Base-by-base conservation (phyloP, 2,113 vertebrate genomes). In the Caranx melampygus region DNA sequence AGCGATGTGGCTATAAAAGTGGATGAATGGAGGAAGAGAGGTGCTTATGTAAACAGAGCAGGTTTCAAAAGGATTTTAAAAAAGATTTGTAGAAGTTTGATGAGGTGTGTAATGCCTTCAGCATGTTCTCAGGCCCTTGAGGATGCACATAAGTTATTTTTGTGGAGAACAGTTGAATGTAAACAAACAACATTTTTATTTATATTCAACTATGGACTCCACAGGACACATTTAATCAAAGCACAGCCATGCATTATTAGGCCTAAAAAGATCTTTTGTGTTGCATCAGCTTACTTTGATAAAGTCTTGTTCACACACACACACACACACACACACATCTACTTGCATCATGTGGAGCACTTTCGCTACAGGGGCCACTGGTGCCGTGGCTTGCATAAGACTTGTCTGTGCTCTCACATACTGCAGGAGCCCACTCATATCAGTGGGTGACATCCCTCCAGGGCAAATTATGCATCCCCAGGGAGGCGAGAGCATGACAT, bases 371-470 rank as follows among this genome's bases (percentile, higher is more conserved):
- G 67, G 62, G 75, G 54, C 16, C 57, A 51, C 71, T 57, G 84
- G 54, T 89, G 83, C 69, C 45, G 59, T 20, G 40, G 64, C 35
- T 91, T 83, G 65, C 75, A 65, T 87, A 86, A 83, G 63, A 55
- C 79, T 21, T 21, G 77, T 83, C 58, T 71, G 60, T 61, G 72
- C 59, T 60, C 73, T 75, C 66, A 33, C 81, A 75, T 73, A 66
- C 63, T 71, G 81, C 75, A 58, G 61, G 64, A 86, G 58, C 88
- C 83, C 85, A 88, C 86, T 90, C 89, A 69, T 60, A 77, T 83
- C 88, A 85, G 92, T 83, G 88, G 87, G 85, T 86, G 88, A 84
- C 75, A 68, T 80, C 81, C 89, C 91, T 83, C n/a, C 49, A 64
- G 85, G 88, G 35, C 70, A 65, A 86, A 82, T 76, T 63, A 81